phyloP scores from a whole-genome alignment of 2,797 vertebrate genomes.

The Centroberyx gerrardi region DNA sequence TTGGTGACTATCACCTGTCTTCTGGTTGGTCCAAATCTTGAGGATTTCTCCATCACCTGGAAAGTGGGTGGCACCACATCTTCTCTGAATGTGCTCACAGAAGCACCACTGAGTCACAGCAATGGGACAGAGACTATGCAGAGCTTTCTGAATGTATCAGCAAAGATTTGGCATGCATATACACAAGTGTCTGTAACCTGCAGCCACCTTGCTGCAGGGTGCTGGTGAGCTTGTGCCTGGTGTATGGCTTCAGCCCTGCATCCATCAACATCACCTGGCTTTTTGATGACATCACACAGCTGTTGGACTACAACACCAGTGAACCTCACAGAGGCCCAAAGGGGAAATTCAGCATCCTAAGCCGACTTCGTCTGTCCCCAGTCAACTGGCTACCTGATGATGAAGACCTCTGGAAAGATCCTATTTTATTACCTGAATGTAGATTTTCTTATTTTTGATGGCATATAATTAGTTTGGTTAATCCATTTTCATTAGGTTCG shows the following conservation, averaged over 20 bases:
- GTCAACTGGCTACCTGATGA: constrained; percentile 64
- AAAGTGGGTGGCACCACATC: constrained; percentile 21
- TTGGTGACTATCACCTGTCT: constrained; percentile 71
- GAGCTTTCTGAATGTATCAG: constrained; percentile 59
- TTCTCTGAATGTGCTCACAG: accelerated
- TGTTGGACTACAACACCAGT: constrained; percentile 45
- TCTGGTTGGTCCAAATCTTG: constrained; percentile 61
- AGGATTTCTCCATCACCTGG: constrained; percentile 74
- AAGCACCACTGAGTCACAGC: constrained; percentile 21
- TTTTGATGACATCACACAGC: constrained; percentile 30
- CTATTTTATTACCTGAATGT: neutral
- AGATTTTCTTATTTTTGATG: neutral
- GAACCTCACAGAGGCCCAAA: constrained; percentile 58
- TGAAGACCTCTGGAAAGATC: neutral
- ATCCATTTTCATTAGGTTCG: neutral
- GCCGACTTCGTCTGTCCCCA: constrained; percentile 63
- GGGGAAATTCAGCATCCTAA: constrained; percentile 78
- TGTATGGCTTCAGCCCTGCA: constrained; percentile 78
- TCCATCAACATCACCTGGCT: constrained; percentile 81
- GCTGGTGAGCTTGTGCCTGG: constrained; percentile 77
- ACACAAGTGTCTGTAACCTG: constrained; percentile 63
- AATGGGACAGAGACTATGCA: constrained; percentile 78
- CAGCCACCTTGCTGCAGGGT: constrained; percentile 69
- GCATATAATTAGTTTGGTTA: neutral
- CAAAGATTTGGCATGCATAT: constrained; percentile 57